Conservation (phyloP, 2,888 invertebrate genomes). For the Heterodera filipjevi region DNA sequence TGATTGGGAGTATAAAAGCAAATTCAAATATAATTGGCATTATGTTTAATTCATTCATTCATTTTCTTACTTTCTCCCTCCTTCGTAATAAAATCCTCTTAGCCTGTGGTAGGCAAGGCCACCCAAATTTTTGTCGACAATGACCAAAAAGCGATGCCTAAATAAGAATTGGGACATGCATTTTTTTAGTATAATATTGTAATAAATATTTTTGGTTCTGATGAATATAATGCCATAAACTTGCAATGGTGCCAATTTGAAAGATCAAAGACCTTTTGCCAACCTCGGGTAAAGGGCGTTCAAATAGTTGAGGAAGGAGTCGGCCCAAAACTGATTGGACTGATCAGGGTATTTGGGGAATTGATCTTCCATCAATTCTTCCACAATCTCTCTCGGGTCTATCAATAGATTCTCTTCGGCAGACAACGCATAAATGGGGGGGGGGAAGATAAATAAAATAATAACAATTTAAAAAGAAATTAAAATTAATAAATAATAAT, state of each 20-base stretch:
- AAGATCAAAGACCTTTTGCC: too few relatives aligned
- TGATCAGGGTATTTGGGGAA: not conserved
- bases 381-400: not conserved
- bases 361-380: not conserved
- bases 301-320: not conserved
- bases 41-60: not conserved
- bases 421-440: not conserved
- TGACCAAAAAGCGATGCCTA: slow-evolving; percentile 5
- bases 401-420: not conserved
- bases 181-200: too few relatives aligned
- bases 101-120: not conserved
- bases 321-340: not conserved
- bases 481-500: too few relatives aligned
- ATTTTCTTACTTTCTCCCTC: not conserved
- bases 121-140: not conserved
- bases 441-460: not conserved
- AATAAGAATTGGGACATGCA: too few relatives aligned
- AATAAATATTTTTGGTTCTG: too few relatives aligned
- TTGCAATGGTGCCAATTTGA: too few relatives aligned
- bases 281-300: not conserved
- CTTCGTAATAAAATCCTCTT: not conserved
- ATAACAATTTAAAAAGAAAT: too few relatives aligned
- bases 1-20: not conserved
- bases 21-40: not conserved
- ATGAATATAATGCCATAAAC: too few relatives aligned